These are phyloP conservation scores for Chalcis sispes DNA, from an alignment of 2,888 invertebrate species.

Conservation along the genomic window DNA sequence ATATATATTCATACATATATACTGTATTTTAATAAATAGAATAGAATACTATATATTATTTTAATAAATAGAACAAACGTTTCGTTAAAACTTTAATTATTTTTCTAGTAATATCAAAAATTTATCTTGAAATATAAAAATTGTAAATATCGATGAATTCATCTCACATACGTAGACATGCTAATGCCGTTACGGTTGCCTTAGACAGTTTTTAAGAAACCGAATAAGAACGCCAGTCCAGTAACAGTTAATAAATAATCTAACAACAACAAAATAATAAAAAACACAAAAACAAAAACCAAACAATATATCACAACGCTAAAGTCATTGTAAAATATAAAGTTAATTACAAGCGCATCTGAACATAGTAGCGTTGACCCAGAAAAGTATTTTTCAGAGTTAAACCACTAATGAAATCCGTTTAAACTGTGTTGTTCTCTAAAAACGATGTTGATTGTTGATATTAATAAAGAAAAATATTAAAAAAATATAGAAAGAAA, in stretches of 20 bases:
- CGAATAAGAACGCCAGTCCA: constrained; percentile 64
- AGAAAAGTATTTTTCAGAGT: constrained; percentile 51
- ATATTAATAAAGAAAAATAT: constrained; percentile 17
- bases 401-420: constrained; percentile 24
- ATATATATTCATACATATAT: not conserved
- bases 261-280: constrained; percentile 31
- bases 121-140: no score
- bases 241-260: constrained; percentile 59
- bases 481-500: constrained; percentile 24
- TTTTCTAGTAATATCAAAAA: no score
- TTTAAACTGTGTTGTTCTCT: constrained; percentile 40
- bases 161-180: constrained; percentile 53
- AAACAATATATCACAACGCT: constrained; percentile 43
- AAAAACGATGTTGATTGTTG: constrained; percentile 43
- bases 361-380: constrained; percentile 26
- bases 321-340: constrained; percentile 41
- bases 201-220: constrained; percentile 64
- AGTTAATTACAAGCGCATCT: constrained; percentile 4
- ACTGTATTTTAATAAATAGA: no score
- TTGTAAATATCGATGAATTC: constrained; percentile 49
- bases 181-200: constrained; percentile 61
- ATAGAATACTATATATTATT: no score
- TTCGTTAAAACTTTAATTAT: no score
- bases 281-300: constrained; percentile 21
- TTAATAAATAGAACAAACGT: no score